Conservation (phyloP, 2,888 invertebrate genomes). For the Cabera pusaria region DNA sequence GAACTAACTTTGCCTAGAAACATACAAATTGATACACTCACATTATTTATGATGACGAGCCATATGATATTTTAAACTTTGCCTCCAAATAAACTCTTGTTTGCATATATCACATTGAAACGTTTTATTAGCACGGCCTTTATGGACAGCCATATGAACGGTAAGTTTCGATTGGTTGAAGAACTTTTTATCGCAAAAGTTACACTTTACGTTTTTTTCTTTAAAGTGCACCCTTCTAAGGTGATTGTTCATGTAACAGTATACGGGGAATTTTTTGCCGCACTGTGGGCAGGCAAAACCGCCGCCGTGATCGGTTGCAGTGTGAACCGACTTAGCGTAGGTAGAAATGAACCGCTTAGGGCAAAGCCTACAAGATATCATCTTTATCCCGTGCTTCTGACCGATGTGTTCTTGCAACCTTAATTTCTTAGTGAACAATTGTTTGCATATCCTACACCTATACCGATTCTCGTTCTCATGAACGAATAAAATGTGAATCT, state of each 20-base stretch:
- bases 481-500: slow-evolving; percentile 12
- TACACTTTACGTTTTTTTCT: slow-evolving; percentile 64
- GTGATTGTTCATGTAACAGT: slow-evolving; percentile 62
- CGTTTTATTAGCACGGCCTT: slow-evolving; percentile 37
- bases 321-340: slow-evolving; percentile 58
- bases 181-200: slow-evolving; percentile 56
- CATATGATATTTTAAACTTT: too few species aligned
- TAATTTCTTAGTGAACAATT: slow-evolving; percentile 6
- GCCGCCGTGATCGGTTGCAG: slow-evolving; percentile 48
- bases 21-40: too few species aligned
- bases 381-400: slow-evolving; percentile 17
- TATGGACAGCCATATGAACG: slow-evolving; percentile 69
- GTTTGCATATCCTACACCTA: slow-evolving; percentile 20
- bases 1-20: too few species aligned
- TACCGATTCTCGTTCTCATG: slow-evolving; percentile 6
- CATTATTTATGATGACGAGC: too few species aligned
- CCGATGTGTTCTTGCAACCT: slow-evolving; percentile 18
- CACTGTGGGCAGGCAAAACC: slow-evolving; percentile 64
- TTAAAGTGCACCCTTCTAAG: slow-evolving; percentile 59
- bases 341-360: slow-evolving; percentile 56
- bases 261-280: slow-evolving; percentile 54
- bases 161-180: slow-evolving; percentile 58
- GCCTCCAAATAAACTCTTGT: slow-evolving; percentile 7
- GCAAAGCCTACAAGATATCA: slow-evolving; percentile 51
- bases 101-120: slow-evolving; percentile 6